These are phyloP conservation scores for Meriones psammophilus DNA, from an alignment of 2,797 vertebrate genomes.

Conservation along the genomic window DNA sequence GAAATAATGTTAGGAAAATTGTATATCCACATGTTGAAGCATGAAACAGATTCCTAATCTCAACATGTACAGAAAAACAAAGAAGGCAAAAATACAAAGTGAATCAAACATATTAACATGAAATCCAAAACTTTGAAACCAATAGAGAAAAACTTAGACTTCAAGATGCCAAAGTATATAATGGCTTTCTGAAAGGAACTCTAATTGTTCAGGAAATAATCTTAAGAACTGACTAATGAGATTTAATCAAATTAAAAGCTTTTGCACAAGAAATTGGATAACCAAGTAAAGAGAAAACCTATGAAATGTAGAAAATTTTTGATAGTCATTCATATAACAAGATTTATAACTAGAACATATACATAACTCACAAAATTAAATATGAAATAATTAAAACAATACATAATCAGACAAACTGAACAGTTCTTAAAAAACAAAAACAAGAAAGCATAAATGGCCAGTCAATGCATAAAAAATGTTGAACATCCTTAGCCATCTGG, in stretches of 20 bases:
- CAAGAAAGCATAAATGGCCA: not conserved
- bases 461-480: not conserved
- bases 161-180: not conserved
- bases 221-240: not conserved
- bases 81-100: not conserved
- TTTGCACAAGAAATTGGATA: not conserved
- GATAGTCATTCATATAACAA: not conserved
- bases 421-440: not conserved
- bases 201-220: not conserved
- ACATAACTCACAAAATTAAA: not conserved
- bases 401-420: not conserved
- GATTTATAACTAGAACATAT: not conserved
- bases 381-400: not conserved
- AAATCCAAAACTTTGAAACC: not conserved
- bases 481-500: not conserved
- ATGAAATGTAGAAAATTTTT: not conserved
- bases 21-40: not conserved
- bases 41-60: not conserved
- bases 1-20: not conserved
- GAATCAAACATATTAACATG: not conserved
- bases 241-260: not conserved
- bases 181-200: not conserved
- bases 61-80: not conserved
- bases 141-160: not conserved
- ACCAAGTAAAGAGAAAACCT: not conserved